Evolutionary conservation across 2,797 vertebrate genomes (phyloP).

Genomic region (Rhinella marina): DNA sequence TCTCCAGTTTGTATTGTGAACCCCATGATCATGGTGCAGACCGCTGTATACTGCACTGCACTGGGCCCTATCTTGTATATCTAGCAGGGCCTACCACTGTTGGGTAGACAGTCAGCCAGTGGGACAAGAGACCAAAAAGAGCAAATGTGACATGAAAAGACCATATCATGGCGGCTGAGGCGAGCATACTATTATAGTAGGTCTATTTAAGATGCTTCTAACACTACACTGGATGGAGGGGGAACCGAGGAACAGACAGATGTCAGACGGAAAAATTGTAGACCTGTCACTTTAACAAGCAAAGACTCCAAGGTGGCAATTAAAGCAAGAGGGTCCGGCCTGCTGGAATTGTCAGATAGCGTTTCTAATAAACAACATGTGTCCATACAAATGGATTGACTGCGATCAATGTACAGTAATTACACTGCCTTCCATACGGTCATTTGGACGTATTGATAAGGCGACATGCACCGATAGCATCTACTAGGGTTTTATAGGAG

Average conservation of each 20-base stretch:
- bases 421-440: constrained; percentile 40
- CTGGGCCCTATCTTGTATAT: background rate
- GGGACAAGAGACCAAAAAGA: background rate
- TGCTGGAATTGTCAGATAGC: constrained; percentile 57
- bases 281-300: constrained; percentile 58
- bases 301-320: constrained; percentile 43
- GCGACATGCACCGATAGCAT: constrained; percentile 32
- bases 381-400: constrained; percentile 47
- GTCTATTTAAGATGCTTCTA: constrained; percentile 30
- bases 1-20: too few species aligned
- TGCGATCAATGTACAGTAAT: constrained; percentile 56
- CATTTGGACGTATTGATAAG: constrained; percentile 51
- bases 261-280: constrained; percentile 43
- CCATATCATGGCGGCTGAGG: background rate
- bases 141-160: background rate
- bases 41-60: background rate
- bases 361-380: constrained; percentile 49
- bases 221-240: background rate
- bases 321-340: constrained; percentile 42
- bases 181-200: background rate
- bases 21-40: too few species aligned
- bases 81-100: background rate
- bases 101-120: background rate
- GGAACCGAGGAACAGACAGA: background rate
- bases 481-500: constrained; percentile 22